A percentile compares a stretch with the other conserved stretches of the same genome.
These are phyloP conservation scores for Callospermophilus lateralis DNA, from an alignment of 2,113 vertebrate species.

Conservation along the genomic window DNA sequence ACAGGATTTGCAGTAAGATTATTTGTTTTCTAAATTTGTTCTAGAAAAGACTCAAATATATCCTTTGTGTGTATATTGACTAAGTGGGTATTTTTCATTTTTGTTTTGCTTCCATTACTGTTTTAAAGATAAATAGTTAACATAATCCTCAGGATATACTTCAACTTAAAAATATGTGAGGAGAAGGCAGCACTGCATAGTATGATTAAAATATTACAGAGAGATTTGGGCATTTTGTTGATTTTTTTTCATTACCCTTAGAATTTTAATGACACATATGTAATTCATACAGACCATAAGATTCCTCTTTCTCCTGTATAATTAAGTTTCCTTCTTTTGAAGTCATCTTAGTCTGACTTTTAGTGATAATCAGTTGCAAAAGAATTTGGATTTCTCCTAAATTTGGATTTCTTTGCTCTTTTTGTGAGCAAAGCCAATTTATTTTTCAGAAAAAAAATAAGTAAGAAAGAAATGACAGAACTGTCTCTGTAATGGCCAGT, in stretches of 20 bases:
- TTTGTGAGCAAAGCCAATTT: conserved; percentile 35
- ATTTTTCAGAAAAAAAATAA: not conserved
- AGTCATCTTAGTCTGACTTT: not conserved
- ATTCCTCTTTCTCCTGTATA: not conserved
- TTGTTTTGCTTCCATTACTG: not conserved
- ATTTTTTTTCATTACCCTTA: not conserved
- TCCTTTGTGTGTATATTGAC: too few relatives aligned
- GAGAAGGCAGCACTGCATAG: rapidly evolving
- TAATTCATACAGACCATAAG: not conserved
- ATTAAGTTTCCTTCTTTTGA: not conserved
- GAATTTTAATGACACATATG: not conserved
- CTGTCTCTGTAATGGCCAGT: not conserved
- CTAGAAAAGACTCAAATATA: not conserved
- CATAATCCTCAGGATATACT: not conserved
- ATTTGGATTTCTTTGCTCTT: too few relatives aligned
- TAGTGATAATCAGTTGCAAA: conserved; percentile 3
- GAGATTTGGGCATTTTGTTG: not conserved
- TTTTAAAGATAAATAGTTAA: not conserved
- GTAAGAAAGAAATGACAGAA: not conserved
- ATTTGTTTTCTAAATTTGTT: not conserved
- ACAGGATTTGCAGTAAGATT: not conserved
- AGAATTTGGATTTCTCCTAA: not conserved
- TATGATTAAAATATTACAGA: not conserved
- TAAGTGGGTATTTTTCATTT: not conserved
- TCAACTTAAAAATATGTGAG: not conserved